Percentiles rank a stretch among this genome's conserved stretches.
Evolutionary conservation across 1,140 invertebrate genomes (phyloP).

Genomic region (Acromyrmex heyeri): DNA sequence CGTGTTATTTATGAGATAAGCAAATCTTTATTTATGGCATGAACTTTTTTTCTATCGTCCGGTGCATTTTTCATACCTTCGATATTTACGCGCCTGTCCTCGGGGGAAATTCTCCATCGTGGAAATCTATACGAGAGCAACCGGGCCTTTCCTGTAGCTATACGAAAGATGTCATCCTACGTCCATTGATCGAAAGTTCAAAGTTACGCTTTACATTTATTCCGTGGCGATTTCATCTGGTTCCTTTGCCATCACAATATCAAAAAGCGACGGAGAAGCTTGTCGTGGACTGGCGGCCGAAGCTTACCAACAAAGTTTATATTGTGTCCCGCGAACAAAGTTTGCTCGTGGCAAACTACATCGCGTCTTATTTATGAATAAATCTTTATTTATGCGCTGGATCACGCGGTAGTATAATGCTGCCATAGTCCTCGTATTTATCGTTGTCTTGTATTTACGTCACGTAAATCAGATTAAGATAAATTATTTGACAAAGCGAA

Average conservation of each 20-base stretch:
- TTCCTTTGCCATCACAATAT: conserved; percentile 49
- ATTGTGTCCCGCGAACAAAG: conserved; percentile 57
- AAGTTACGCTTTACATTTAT: conserved; percentile 54
- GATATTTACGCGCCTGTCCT: conserved; percentile 48
- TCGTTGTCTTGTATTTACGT: conserved; percentile 58
- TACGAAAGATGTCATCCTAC: conserved; percentile 5
- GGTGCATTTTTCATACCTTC: conserved; percentile 49
- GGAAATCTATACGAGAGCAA: background rate
- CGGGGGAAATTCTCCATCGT: conserved; percentile 29
- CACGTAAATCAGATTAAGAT: conserved; percentile 46
- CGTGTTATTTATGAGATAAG: conserved; percentile 54
- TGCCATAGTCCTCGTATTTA: conserved; percentile 39
- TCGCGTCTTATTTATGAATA: conserved; percentile 65
- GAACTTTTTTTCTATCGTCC: conserved; percentile 42
- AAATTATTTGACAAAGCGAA: conserved; percentile 49
- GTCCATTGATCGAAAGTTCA: conserved; percentile 21
- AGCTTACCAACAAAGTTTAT: conserved; percentile 57
- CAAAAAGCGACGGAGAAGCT: conserved; percentile 31
- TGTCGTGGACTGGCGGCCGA: conserved; percentile 36
- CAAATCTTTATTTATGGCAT: conserved; percentile 55
- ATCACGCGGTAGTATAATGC: conserved; percentile 47
- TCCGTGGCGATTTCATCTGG: conserved; percentile 19
- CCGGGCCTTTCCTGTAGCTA: conserved; percentile 1
- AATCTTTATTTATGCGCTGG: conserved; percentile 61
- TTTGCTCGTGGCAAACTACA: conserved; percentile 49